phyloP scores from a whole-genome alignment of 2,888 invertebrate species.

The Trachelus tabidus region DNA sequence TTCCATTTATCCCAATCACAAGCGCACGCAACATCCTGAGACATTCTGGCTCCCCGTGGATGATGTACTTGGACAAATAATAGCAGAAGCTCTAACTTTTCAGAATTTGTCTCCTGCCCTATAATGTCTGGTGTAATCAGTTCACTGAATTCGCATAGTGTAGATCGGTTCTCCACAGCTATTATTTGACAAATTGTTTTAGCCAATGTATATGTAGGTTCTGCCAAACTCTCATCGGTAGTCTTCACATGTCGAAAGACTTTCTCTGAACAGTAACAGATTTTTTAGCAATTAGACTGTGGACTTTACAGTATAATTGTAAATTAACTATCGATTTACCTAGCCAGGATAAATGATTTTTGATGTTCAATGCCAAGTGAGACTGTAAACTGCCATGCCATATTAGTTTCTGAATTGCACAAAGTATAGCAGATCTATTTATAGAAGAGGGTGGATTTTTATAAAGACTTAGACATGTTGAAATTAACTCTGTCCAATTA shows the following conservation, averaged over 20 bases:
- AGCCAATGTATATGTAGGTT: slow-evolving; percentile 43
- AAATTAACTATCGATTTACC: slow-evolving; percentile 7
- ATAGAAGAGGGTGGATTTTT: slow-evolving; percentile 54
- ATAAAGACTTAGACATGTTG: slow-evolving; percentile 42
- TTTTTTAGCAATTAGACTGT: neutral
- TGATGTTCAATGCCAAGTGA: slow-evolving; percentile 44
- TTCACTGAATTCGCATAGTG: slow-evolving; percentile 70
- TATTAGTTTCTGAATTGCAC: slow-evolving; percentile 66
- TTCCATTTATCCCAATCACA: slow-evolving; percentile 65
- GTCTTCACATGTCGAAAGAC: slow-evolving; percentile 31
- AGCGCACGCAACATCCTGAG: slow-evolving; percentile 59
- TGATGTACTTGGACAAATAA: slow-evolving; percentile 69
- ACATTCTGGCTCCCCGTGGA: slow-evolving; percentile 64
- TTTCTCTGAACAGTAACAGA: slow-evolving; percentile 28
- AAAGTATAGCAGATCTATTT: slow-evolving; percentile 66
- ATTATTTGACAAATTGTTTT: slow-evolving; percentile 62
- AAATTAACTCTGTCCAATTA: slow-evolving; percentile 70
- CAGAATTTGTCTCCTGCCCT: slow-evolving; percentile 53
- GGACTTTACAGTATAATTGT: neutral
- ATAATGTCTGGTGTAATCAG: slow-evolving; percentile 65
- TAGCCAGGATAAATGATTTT: slow-evolving; percentile 26
- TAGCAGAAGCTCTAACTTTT: slow-evolving; percentile 67
- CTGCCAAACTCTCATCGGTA: slow-evolving; percentile 30
- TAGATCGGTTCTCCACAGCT: slow-evolving; percentile 68
- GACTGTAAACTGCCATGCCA: slow-evolving; percentile 63